A percentile compares a stretch with the other conserved stretches of the same genome.
These are phyloP conservation scores for Notospermus geniculatus DNA, from an alignment of 1,140 invertebrate genomes.

Conservation along the genomic window DNA sequence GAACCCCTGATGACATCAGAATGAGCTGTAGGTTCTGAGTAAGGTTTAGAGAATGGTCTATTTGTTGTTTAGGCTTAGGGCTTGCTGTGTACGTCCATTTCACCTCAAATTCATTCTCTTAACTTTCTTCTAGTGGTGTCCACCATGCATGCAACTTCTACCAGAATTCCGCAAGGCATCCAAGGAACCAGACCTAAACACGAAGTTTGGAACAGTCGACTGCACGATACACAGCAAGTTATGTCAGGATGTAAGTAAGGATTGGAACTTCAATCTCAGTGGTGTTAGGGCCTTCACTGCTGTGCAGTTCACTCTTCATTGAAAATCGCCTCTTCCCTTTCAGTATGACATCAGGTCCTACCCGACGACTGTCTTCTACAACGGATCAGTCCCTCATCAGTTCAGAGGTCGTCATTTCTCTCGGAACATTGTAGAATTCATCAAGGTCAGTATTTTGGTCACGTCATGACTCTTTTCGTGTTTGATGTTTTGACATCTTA, in stretches of 20 bases:
- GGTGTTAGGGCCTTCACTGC: no score
- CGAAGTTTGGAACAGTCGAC: constrained; percentile 66
- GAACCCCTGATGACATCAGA: no score
- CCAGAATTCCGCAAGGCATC: constrained; percentile 73
- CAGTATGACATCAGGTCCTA: constrained; percentile 69
- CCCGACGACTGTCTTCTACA: constrained; percentile 73
- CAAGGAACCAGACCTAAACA: constrained; percentile 32
- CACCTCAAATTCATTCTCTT: neutral
- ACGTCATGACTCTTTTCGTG: no score
- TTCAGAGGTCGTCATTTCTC: constrained; percentile 66
- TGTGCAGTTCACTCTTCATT: no score
- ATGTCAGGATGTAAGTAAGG: constrained; percentile 46
- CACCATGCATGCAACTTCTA: constrained; percentile 73
- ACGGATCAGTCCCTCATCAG: constrained; percentile 61
- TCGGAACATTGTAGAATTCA: constrained; percentile 67
- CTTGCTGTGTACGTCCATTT: no score
- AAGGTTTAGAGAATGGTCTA: no score
- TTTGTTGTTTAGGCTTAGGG: no score
- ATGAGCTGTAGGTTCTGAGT: no score
- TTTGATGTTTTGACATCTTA: no score
- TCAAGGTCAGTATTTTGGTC: constrained; percentile 59
- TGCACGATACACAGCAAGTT: constrained; percentile 57
- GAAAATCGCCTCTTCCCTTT: constrained; percentile 46
- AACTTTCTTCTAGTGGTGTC: constrained; percentile 65
- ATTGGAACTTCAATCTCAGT: no score